Conservation (phyloP, 2,888 invertebrate species). For the Noctuana brunneofusca region DNA sequence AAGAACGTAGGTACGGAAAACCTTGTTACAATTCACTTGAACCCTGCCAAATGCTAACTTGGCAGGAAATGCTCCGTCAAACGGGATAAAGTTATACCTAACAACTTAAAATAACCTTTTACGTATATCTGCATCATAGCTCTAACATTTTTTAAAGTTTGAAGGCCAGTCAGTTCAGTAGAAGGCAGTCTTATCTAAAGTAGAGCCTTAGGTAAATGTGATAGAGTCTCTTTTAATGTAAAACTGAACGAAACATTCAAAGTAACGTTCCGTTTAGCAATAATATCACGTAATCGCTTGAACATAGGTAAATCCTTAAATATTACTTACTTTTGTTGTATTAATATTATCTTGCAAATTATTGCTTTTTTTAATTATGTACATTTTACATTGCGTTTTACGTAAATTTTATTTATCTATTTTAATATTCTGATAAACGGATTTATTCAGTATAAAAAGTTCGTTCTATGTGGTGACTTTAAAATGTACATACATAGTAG, state of each 20-base stretch:
- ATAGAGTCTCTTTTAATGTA: constrained; percentile 53
- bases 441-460: no score
- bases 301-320: no score
- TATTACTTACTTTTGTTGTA: no score
- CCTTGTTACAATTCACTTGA: constrained; percentile 36
- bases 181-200: constrained; percentile 37
- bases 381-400: no score
- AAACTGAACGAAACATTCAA: constrained; percentile 14
- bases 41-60: constrained; percentile 36
- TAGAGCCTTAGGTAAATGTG: constrained; percentile 40
- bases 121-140: constrained; percentile 55
- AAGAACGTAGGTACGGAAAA: background rate
- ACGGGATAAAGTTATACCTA: constrained; percentile 38
- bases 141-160: constrained; percentile 55
- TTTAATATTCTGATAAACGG: no score
- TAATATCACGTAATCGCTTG: background rate
- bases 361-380: no score
- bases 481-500: no score
- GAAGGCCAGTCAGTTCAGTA: constrained; percentile 59
- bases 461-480: no score
- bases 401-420: no score
- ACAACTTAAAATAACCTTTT: constrained; percentile 64
- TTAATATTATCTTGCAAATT: no score
- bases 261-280: constrained; percentile 42
- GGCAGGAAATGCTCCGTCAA: constrained; percentile 45